phyloP scores from a whole-genome alignment of 2,113 vertebrate species.

The Notarius quadriscutis region DNA sequence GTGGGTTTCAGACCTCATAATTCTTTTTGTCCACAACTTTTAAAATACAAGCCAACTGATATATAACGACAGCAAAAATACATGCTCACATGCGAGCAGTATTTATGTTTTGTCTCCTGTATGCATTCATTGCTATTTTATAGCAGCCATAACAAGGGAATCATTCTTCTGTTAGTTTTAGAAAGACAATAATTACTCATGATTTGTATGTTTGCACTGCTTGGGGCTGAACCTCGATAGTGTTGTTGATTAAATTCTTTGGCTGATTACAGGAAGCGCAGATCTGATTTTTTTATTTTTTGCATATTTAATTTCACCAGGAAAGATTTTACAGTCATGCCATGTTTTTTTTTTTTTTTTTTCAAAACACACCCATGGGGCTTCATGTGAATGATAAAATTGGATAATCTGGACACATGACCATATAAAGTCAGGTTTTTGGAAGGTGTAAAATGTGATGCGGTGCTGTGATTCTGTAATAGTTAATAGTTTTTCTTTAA shows the following conservation, averaged over 20 bases:
- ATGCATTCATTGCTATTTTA: background rate
- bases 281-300: background rate
- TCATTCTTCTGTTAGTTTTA: conserved; percentile 5
- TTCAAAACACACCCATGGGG: background rate
- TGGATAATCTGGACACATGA: background rate
- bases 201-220: background rate
- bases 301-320: background rate
- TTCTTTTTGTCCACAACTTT: background rate
- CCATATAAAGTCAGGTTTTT: background rate
- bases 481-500: background rate
- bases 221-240: background rate
- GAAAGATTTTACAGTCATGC: background rate
- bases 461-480: background rate
- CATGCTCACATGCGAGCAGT: background rate
- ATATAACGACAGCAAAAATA: background rate
- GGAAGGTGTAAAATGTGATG: background rate
- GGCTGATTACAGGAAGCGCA: background rate
- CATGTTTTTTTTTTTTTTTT: no score
- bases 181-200: background rate
- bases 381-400: background rate
- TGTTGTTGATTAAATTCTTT: background rate
- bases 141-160: background rate
- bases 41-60: background rate
- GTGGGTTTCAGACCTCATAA: background rate
- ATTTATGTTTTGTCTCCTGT: background rate